Percentiles rank a stretch among this genome's conserved stretches.
Evolutionary conservation across 2,113 vertebrate genomes (phyloP).

Genomic region (Tricholaema leucomelas): DNA sequence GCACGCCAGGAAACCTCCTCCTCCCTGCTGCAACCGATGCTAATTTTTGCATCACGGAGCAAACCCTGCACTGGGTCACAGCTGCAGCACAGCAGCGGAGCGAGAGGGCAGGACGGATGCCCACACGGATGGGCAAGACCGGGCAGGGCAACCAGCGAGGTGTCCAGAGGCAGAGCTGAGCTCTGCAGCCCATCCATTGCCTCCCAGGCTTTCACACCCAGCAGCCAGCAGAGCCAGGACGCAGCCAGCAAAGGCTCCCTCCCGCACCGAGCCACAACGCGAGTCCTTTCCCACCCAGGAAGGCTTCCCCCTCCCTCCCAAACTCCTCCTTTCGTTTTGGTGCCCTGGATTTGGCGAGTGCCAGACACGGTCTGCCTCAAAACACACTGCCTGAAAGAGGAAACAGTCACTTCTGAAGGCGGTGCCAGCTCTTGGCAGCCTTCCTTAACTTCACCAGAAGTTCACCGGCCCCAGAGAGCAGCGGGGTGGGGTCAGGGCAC

Average conservation of each 20-base stretch:
- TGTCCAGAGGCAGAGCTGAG: background rate
- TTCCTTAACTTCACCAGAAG: slow-evolving; percentile 27
- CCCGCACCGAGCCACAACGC: background rate
- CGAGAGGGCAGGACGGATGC: background rate
- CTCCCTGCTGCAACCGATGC: background rate
- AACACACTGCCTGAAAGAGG: background rate
- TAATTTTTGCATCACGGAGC: background rate
- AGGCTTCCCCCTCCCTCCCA: background rate
- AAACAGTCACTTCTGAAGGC: slow-evolving; percentile 25
- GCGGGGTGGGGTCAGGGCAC: background rate
- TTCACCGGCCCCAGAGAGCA: background rate
- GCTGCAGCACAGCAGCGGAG: background rate
- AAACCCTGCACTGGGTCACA: background rate
- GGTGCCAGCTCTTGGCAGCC: background rate
- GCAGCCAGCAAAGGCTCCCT: background rate
- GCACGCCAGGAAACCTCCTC: background rate
- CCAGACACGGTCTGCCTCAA: background rate
- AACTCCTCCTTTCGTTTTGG: background rate
- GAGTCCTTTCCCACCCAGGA: background rate
- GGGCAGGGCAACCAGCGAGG: background rate
- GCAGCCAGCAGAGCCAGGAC: background rate
- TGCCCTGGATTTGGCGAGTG: slow-evolving; percentile 19
- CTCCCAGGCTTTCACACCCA: background rate
- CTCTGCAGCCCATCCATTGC: background rate
- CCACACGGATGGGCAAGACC: fast-evolving